These are phyloP conservation scores for Azorinus chamasolen DNA, from an alignment of 2,888 invertebrate species.

Conservation along the genomic window DNA sequence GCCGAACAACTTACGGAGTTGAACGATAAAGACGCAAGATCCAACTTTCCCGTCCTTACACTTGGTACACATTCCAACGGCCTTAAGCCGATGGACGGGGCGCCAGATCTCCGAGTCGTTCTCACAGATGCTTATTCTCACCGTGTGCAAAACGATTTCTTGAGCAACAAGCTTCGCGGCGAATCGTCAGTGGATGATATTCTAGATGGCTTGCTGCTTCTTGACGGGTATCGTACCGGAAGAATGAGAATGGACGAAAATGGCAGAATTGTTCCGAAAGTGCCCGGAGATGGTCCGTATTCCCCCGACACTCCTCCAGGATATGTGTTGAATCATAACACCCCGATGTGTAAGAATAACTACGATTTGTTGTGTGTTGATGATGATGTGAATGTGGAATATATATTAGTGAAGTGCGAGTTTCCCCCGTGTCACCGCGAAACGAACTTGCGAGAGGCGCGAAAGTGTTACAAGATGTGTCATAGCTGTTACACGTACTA, in stretches of 20 bases:
- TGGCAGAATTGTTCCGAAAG: slow-evolving; percentile 55
- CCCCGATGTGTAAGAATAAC: not conserved
- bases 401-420: slow-evolving; percentile 73
- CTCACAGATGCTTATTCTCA: slow-evolving; percentile 51
- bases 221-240: slow-evolving; percentile 59
- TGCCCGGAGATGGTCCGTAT: slow-evolving; percentile 27
- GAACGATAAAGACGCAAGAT: slow-evolving; percentile 46
- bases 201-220: slow-evolving; percentile 71
- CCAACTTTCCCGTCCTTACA: slow-evolving; percentile 60
- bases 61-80: slow-evolving; percentile 59
- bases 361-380: slow-evolving; percentile 8
- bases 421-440: slow-evolving; percentile 83
- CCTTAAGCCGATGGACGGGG: slow-evolving; percentile 32
- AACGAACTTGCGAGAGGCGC: slow-evolving; percentile 90
- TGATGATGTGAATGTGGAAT: slow-evolving; percentile 45
- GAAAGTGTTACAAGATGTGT: slow-evolving; percentile 94
- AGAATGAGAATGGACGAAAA: slow-evolving; percentile 53
- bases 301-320: slow-evolving; percentile 59
- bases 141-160: slow-evolving; percentile 31
- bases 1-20: slow-evolving; percentile 61
- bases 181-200: slow-evolving; percentile 73
- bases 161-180: slow-evolving; percentile 40
- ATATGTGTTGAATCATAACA: slow-evolving; percentile 9
- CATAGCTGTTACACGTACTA: slow-evolving; percentile 98
- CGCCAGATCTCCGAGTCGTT: slow-evolving; percentile 56